Percentiles rank a stretch among this genome's conserved stretches.
Evolutionary conservation across 2,888 invertebrate species (phyloP).

Genomic region (Epiblema foenella): DNA sequence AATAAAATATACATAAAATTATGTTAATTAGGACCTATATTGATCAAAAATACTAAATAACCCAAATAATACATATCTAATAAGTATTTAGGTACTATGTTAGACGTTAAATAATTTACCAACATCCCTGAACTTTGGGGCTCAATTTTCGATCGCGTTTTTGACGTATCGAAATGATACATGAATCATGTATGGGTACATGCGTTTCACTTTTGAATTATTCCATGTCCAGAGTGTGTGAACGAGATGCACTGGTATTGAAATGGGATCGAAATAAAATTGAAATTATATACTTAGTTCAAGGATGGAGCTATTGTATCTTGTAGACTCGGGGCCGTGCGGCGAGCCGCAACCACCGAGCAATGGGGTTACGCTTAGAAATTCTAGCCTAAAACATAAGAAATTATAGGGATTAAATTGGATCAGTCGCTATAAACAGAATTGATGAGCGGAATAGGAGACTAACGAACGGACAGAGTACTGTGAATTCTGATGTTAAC

Average conservation of each 20-base stretch:
- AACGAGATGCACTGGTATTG: background rate
- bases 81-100: background rate
- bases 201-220: background rate
- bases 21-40: too few relatives aligned
- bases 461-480: background rate
- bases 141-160: background rate
- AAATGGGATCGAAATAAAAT: background rate
- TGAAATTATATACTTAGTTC: background rate
- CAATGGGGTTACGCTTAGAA: constrained; percentile 19
- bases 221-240: background rate
- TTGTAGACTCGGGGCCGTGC: constrained; percentile 23
- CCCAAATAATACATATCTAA: too few relatives aligned
- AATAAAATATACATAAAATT: too few relatives aligned
- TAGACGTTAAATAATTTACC: constrained; percentile 27
- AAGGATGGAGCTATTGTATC: background rate
- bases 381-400: constrained; percentile 17
- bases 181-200: background rate
- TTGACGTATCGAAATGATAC: background rate
- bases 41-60: too few relatives aligned
- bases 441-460: background rate
- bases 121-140: background rate
- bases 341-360: constrained; percentile 31
- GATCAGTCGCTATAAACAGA: background rate
- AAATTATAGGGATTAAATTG: constrained; percentile 34
- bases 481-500: background rate